Evolutionary conservation across 2,113 vertebrate genomes (phyloP), one percentile per base, ranked within the genome.

Genomic region (Macheiramphus alcinus): DNA sequence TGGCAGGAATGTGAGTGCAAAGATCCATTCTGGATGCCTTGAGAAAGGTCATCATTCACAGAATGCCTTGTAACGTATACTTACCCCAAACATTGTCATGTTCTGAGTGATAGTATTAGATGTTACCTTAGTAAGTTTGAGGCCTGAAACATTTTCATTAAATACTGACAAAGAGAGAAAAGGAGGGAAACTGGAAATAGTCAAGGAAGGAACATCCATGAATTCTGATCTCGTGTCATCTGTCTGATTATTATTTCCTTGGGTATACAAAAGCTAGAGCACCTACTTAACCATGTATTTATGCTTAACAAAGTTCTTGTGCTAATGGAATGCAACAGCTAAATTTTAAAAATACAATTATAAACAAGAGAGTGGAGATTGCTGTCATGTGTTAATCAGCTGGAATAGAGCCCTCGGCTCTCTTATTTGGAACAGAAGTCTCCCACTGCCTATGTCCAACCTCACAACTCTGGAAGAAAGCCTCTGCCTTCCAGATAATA

Each of bases 181-280:
- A 66, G 5, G 7, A 83, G 14, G 21, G 40, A 76, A 58, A 79
- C 5, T 22, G 43, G 68, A 90, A 95, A 62, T 18, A 71, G 8
- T 42, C 62, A 48, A 83, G 48, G 91, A 87, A 91, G 72, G 45
- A 89, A 62, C 25, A 80, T 47, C 72, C 3, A 7, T 86, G 25
- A 91, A 52, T 83, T 96, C 53, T 92, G 61, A 38, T 90, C 83
- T 97, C 13, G 3, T 90, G 58, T 93, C 17, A 52, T 95, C 88
- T 93, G 7, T 80, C 86, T 88, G 67, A 86, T 63, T 83, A 61
- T 68, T 68, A 84, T 78, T 87, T 92, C 81, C 70, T 82, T 70
- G 55, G 38, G 45, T 16, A 58, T 48, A 36, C 42, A 86, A 90
- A 90, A 90, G 47, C 40, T 80, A 78, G 53, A 92, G 45, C 63